Conservation (phyloP, 2,113 vertebrate genomes). For the Odocoileus virginianus region DNA sequence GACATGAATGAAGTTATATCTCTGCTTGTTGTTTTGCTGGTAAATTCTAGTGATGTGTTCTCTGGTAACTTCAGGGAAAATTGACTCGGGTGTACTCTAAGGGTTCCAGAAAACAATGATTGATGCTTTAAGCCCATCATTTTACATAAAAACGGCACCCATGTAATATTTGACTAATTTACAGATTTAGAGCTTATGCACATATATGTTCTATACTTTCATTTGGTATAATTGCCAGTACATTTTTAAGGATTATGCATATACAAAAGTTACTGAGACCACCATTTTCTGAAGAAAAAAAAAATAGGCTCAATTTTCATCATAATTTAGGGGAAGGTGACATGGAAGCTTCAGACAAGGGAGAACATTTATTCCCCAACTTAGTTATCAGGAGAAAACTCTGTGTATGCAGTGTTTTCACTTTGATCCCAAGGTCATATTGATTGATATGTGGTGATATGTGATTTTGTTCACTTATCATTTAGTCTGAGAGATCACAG, state of each 20-base stretch:
- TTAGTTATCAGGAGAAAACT: background rate
- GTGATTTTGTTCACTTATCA: background rate
- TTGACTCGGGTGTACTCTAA: background rate
- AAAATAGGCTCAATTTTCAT: background rate
- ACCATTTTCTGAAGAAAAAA: background rate
- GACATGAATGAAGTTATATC: background rate
- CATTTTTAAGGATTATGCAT: background rate
- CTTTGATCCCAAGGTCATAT: background rate
- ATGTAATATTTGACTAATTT: background rate
- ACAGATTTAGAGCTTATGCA: background rate
- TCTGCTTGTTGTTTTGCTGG: background rate
- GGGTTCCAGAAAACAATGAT: background rate
- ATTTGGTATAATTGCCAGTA: background rate
- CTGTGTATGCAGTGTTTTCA: background rate
- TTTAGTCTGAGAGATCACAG: constrained; percentile 18
- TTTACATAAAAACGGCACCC: background rate
- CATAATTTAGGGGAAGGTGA: background rate
- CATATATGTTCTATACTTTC: background rate
- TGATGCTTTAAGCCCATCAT: background rate
- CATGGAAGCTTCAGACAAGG: background rate
- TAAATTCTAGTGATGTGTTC: background rate
- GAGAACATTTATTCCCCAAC: background rate
- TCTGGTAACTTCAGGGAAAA: background rate
- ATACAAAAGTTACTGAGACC: background rate
- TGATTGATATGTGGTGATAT: background rate